Base-by-base conservation (phyloP, 2,113 vertebrate genomes). In the Machaerirhynchus nigripectus region DNA sequence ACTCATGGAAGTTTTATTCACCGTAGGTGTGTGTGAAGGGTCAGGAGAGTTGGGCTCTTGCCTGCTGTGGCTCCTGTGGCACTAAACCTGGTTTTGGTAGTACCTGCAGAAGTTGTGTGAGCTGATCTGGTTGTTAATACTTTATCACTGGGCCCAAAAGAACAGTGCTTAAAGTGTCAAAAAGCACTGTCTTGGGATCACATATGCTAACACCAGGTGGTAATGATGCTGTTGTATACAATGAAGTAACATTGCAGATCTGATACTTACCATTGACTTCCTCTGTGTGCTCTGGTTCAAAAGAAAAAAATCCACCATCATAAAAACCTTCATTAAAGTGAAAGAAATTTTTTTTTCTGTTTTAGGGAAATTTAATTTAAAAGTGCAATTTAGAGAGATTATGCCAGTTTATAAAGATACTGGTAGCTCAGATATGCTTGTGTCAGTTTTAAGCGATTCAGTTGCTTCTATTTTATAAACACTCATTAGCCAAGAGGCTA, bases 181-280 rank as follows among this genome's bases (percentile, higher is more conserved):
- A 31, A 59, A 77, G 11, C 20, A 11, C 15, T 14, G 28, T 37
- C 27, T 13, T 27, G 35, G 28, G 12, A 20, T 84, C n/a, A 53
- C 13, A 53, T 33, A 10, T 15, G 4, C 35, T 44, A 21, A 11
- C 6, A 12, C 12, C 8, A 12, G 7, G 53, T 71, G 13, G 17
- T 35, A 40, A 15, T 15, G 24, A 33, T 35, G 42, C 47, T 63
- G 40, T 53, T 6, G 1, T 17, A 9, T 35, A 39, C 37, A 23
- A 0, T 18, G 30, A 44, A 57, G 21, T 52, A 28, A 33, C 3
- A 5, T 28, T 63, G 27, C 26, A 31, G 31, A 14, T 15, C 19
- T 30, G 30, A 19, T 33, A 26, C 4, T 4, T 61, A 5, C 22
- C 19, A 5, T 15, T 0, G 0, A 27, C 24, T 39, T 30, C 4